Evolutionary conservation across 1,140 invertebrate genomes (phyloP).

Genomic region (Alviniconcha marisindica): DNA sequence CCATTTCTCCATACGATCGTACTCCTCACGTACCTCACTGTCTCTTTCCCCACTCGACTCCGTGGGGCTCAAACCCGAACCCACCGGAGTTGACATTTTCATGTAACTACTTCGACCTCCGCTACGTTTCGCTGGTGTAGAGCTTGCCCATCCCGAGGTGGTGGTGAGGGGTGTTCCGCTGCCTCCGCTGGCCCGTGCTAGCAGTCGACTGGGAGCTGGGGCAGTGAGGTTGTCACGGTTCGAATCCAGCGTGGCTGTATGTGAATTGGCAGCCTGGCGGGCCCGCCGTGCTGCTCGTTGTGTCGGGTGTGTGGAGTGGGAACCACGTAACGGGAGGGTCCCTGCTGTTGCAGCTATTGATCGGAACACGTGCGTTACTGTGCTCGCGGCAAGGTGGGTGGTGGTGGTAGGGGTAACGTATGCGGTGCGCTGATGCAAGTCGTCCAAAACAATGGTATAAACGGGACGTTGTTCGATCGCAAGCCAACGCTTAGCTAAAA

Average conservation of each 20-base stretch:
- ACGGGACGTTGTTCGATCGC: background rate
- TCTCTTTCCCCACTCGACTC: conserved; percentile 33
- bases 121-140: background rate
- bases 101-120: conserved; percentile 33
- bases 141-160: background rate
- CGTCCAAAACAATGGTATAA: background rate
- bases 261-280: conserved; percentile 39
- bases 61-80: conserved; percentile 40
- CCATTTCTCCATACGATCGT: conserved; percentile 81
- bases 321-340: background rate
- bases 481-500: background rate
- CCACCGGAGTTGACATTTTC: conserved; percentile 40
- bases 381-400: background rate
- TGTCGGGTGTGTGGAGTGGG: conserved; percentile 26
- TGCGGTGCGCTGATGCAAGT: background rate
- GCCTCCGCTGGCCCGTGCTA: background rate
- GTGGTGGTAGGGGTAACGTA: background rate
- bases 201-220: background rate
- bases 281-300: background rate
- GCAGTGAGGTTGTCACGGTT: conserved; percentile 49
- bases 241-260: conserved; percentile 61
- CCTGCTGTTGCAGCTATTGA: conserved; percentile 6
- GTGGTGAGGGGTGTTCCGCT: background rate
- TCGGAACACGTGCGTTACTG: background rate
- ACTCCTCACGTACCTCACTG: conserved; percentile 59